Evolutionary conservation across 2,113 vertebrate species (phyloP).

Genomic region (Danio rerio): GRCz12tu NC_133176.1:50092501-50093000

Average conservation of each 20-base stretch:
- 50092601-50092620: slow-evolving; percentile 46
- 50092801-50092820: too few relatives aligned
- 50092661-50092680: slow-evolving; percentile 47
- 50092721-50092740: slow-evolving; percentile 24
- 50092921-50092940: too few relatives aligned
- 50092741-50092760: background rate
- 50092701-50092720: slow-evolving; percentile 39
- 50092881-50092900: too few relatives aligned
- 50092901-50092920: too few relatives aligned
- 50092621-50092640: slow-evolving; percentile 47
- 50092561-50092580: slow-evolving; percentile 49
- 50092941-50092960: too few relatives aligned
- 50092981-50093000: too few relatives aligned
- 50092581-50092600: slow-evolving; percentile 55
- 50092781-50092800: too few relatives aligned
- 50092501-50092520: slow-evolving; percentile 45
- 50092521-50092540: slow-evolving; percentile 46
- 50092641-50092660: slow-evolving; percentile 37
- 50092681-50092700: slow-evolving; percentile 54
- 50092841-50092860: too few relatives aligned
- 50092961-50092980: too few relatives aligned
- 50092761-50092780: too few relatives aligned
- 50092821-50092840: too few relatives aligned
- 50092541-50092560: slow-evolving; percentile 44
- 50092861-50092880: too few relatives aligned